Percentiles rank a stretch among this genome's conserved stretches.
Evolutionary conservation across 1,140 invertebrate genomes (phyloP).

Genomic region (Calliopsis andreniformis): DNA sequence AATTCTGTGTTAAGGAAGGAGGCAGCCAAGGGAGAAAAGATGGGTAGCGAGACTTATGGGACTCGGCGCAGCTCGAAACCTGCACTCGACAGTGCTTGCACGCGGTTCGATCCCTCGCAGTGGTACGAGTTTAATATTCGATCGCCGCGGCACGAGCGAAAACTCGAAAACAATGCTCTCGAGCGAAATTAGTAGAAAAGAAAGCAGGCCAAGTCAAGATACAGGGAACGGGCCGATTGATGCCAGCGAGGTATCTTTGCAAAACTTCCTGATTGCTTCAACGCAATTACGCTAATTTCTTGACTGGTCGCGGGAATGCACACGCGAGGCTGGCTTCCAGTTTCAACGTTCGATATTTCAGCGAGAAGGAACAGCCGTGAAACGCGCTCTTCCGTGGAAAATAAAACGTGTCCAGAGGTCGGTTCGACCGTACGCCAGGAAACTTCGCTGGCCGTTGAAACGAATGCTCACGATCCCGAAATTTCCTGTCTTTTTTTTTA

Average conservation of each 20-base stretch:
- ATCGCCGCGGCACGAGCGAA: too few relatives aligned
- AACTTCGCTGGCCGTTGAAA: neutral
- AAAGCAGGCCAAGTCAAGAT: too few relatives aligned
- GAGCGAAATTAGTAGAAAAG: neutral
- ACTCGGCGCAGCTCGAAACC: too few relatives aligned
- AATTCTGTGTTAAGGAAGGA: too few relatives aligned
- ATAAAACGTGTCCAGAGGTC: neutral
- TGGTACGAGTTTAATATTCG: neutral
- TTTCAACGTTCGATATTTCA: neutral
- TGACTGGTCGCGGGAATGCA: neutral
- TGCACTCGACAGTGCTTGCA: too few relatives aligned
- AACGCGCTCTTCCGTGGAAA: slow-evolving; percentile 17
- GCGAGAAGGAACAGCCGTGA: neutral
- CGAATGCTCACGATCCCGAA: neutral
- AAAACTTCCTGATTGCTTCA: slow-evolving; percentile 1
- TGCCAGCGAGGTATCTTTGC: neutral
- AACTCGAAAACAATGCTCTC: neutral
- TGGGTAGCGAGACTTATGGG: too few relatives aligned
- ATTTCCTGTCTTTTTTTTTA: neutral
- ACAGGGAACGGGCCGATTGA: neutral
- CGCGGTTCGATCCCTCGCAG: neutral
- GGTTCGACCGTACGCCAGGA: neutral
- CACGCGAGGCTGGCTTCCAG: too few relatives aligned
- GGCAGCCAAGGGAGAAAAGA: too few relatives aligned
- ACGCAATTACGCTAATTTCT: neutral